Evolutionary conservation across 1,140 invertebrate species (phyloP).

Genomic region (Drosophila pectinifera): DNA sequence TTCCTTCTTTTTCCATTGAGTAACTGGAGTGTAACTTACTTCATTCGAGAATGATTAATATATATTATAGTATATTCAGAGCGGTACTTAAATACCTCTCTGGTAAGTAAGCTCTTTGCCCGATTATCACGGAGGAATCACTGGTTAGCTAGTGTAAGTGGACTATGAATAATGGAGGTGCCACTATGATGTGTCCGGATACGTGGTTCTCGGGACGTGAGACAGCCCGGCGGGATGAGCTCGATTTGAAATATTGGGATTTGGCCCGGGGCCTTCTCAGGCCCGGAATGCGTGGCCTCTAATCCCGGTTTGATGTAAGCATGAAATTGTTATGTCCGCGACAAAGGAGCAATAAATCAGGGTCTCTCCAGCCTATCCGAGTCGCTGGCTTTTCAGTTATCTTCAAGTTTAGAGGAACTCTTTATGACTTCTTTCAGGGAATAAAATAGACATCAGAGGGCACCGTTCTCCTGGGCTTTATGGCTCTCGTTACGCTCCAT

Average conservation of each 20-base stretch:
- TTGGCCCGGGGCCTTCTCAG: constrained; percentile 9
- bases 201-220: constrained; percentile 16
- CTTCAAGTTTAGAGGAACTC: constrained; percentile 22
- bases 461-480: constrained; percentile 45
- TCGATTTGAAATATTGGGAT: constrained; percentile 35
- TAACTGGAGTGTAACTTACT: too few relatives aligned
- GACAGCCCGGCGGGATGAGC: constrained; percentile 5
- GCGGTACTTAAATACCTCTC: too few relatives aligned
- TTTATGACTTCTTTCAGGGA: constrained; percentile 29
- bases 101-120: too few relatives aligned
- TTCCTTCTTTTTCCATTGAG: too few relatives aligned
- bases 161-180: constrained; percentile 58
- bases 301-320: constrained; percentile 17
- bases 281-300: background rate
- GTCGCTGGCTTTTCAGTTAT: constrained; percentile 1
- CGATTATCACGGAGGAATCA: background rate
- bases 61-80: too few relatives aligned
- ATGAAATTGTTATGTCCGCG: constrained; percentile 34
- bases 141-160: constrained; percentile 16
- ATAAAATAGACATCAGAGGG: constrained; percentile 29
- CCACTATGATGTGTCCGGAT: constrained; percentile 38
- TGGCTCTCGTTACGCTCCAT: constrained; percentile 47
- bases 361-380: background rate
- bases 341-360: constrained; percentile 45
- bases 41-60: too few relatives aligned